Base-by-base conservation (phyloP, 2,888 invertebrate species). In the Dolichomitus sp. region DNA sequence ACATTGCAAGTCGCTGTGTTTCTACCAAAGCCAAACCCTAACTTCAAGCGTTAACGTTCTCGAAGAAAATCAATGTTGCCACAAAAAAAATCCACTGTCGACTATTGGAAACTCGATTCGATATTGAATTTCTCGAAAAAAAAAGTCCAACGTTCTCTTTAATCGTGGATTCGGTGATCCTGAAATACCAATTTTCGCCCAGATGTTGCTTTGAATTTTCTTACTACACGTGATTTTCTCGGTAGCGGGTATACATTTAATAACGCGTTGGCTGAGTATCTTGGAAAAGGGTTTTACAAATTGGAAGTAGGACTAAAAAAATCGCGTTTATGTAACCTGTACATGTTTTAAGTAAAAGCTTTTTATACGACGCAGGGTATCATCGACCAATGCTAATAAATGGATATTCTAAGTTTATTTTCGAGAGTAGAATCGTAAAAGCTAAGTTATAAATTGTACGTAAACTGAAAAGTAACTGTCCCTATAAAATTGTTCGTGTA, bases 51-150 rank as follows among this genome's bases (percentile, higher is more conserved):
- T 61, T 61, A 11, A 37, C 17, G 9, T 19, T 9, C 37, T 17
- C 11, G 37, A n/a, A 7, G 37, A 61, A 37, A 61, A 61, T 17
- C 33, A 61, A 61, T 17, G 61, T 61, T 19, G 61, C 19, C 9
- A 61, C 40, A n/a, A 30, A 30, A 30, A 37, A 30, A 30, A 30
- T 57, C n/a, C 2, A 14, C 11, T 57, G 5, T 23, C 1, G 23
- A 30, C 14, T 27, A 11, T 27, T 12, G 61, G 11, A 7, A 37
- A 40, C 1, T 40, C 19, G 45, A 14, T 37, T 17, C 12, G 59
- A 59, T 17, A 7, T 59, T 2, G 37, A 17, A 37, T 59, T 59
- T 9, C 3, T n/a, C 14, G 11, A 37, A 42, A 23, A 9, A 37
- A 37, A 37, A 37, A 9, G 5, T 37, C 9, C 37, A 37, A 23